Evolutionary conservation across 2,113 vertebrate species (phyloP).

Genomic region (Probosciger aterrimus): DNA sequence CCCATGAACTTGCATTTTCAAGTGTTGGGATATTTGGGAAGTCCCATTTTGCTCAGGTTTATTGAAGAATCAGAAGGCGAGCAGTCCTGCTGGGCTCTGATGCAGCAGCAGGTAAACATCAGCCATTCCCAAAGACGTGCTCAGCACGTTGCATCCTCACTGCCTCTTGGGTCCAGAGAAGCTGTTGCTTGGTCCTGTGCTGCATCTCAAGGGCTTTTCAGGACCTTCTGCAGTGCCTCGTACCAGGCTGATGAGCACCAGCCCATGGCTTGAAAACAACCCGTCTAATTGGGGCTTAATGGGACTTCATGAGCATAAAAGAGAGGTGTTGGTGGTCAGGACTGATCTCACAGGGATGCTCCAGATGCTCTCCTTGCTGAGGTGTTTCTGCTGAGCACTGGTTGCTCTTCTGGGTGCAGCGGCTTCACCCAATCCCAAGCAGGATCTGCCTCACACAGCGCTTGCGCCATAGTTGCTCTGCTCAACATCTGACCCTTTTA

Average conservation of each 20-base stretch:
- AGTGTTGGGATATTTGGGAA: not conserved
- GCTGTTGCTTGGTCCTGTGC: not conserved
- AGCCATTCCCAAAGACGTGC: not conserved
- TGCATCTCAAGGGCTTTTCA: not conserved
- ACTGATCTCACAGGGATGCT: not conserved
- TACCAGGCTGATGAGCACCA: not conserved
- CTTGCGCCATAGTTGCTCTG: not conserved
- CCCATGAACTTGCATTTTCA: not conserved
- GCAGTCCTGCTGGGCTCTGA: not conserved
- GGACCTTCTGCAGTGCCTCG: not conserved
- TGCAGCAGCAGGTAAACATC: not conserved
- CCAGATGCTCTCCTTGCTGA: not conserved
- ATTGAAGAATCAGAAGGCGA: not conserved
- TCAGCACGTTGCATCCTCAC: not conserved
- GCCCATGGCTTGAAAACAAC: not conserved
- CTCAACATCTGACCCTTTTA: not conserved
- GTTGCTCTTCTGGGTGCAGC: not conserved
- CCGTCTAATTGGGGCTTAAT: not conserved
- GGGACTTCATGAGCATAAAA: not conserved
- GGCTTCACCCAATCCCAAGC: not conserved
- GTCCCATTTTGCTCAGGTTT: not conserved
- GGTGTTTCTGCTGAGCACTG: not conserved
- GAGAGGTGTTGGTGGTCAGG: not conserved
- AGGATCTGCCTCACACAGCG: not conserved
- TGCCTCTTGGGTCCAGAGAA: not conserved